These are phyloP conservation scores for Chitala chitala DNA, from an alignment of 2,113 vertebrate genomes.

Conservation along the genomic window DNA sequence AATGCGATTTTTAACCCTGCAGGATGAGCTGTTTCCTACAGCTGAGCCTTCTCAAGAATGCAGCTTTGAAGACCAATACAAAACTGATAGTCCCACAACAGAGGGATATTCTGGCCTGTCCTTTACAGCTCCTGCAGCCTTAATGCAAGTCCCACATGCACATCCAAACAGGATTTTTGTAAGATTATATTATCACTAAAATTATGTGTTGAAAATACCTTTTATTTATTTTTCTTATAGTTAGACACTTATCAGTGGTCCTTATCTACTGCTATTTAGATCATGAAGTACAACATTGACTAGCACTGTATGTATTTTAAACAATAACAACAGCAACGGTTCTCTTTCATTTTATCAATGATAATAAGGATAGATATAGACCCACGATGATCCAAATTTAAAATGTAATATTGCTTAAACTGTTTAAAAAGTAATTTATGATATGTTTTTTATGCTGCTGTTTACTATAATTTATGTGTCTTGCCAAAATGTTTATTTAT, in stretches of 20 bases:
- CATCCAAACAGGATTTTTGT: constrained; percentile 83
- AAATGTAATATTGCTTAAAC: too few species aligned
- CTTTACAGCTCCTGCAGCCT: constrained; percentile 62
- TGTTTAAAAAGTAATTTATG: not conserved
- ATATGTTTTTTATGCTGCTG: not conserved
- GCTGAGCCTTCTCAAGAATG: constrained; percentile 22
- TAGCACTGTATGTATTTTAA: not conserved
- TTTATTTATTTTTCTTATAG: constrained; percentile 1
- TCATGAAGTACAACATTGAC: not conserved
- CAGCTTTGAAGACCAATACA: not conserved
- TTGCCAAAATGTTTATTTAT: too few species aligned
- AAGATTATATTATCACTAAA: constrained; percentile 43
- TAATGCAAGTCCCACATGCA: constrained; percentile 54
- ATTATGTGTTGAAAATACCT: not conserved
- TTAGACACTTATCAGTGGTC: not conserved
- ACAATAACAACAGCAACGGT: not conserved
- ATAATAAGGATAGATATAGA: too few species aligned
- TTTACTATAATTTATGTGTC: too few species aligned
- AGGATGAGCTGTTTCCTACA: constrained; percentile 64
- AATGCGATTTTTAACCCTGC: not conserved
- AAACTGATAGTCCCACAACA: constrained; percentile 1
- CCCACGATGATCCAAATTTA: too few species aligned
- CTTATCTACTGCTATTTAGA: not conserved
- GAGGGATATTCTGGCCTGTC: constrained; percentile 40
- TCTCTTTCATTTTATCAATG: not conserved